Conservation (phyloP, 2,797 vertebrate genomes). For the Rhodeus uyekii region DNA sequence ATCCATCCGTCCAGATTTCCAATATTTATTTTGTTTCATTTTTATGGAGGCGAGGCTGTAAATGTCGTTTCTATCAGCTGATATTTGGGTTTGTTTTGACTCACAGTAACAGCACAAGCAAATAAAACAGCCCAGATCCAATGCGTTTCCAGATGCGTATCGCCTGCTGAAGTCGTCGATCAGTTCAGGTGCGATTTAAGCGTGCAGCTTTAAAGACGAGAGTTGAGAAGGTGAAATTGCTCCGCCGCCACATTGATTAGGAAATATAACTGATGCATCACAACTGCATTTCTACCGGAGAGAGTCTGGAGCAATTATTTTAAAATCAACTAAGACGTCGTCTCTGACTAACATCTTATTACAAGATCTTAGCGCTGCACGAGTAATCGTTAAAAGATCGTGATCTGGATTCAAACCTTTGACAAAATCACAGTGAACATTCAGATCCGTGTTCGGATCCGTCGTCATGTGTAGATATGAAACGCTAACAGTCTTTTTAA, state of each 20-base stretch:
- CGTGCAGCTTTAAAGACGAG: not conserved
- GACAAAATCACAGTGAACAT: not conserved
- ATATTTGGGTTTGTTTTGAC: not conserved
- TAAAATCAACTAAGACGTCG: too few species aligned
- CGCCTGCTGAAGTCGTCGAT: not conserved
- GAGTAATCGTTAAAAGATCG: not conserved
- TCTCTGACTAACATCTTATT: not conserved
- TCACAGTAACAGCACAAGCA: not conserved
- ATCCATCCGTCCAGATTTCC: too few species aligned
- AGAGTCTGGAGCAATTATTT: not conserved
- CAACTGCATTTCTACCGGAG: not conserved
- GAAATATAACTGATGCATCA: slow-evolving; percentile 38
- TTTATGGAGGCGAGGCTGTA: not conserved
- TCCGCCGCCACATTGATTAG: slow-evolving; percentile 34
- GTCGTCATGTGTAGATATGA: too few species aligned
- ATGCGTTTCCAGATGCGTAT: not conserved
- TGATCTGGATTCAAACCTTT: not conserved
- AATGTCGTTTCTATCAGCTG: not conserved
- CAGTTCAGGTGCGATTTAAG: not conserved
- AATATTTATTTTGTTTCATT: not conserved
- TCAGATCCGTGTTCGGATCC: not conserved
- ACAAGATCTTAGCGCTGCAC: not conserved
- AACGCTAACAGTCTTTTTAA: too few species aligned
- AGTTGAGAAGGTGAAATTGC: slow-evolving; percentile 24
- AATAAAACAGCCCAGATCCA: not conserved